A percentile compares a stretch with the other conserved stretches of the same genome.
Evolutionary conservation across 2,888 invertebrate genomes (phyloP).

Genomic region (Morpho achilles): DNA sequence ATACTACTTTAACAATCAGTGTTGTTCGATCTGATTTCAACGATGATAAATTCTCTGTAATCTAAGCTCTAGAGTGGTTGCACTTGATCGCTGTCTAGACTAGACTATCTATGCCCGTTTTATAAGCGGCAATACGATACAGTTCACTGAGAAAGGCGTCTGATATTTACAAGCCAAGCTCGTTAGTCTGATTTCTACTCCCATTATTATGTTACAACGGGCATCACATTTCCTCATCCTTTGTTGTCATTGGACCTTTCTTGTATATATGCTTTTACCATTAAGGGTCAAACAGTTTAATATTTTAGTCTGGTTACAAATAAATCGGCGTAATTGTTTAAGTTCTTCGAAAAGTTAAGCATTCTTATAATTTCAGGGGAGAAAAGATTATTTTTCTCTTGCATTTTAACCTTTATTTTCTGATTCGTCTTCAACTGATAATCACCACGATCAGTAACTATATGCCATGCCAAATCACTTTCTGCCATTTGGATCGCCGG

Average conservation of each 20-base stretch:
- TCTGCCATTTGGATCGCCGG: too few relatives aligned
- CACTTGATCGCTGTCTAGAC: conserved; percentile 55
- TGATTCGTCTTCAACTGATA: too few relatives aligned
- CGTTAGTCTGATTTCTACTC: conserved; percentile 44
- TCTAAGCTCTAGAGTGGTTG: conserved; percentile 46
- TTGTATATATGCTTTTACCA: too few relatives aligned
- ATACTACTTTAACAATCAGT: conserved; percentile 17
- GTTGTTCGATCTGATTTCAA: conserved; percentile 29
- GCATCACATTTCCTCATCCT: conserved; percentile 28
- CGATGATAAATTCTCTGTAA: conserved; percentile 47
- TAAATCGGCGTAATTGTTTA: too few relatives aligned
- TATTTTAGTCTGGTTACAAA: too few relatives aligned
- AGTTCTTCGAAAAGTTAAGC: too few relatives aligned
- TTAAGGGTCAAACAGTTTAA: too few relatives aligned
- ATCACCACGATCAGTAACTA: too few relatives aligned
- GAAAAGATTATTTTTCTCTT: too few relatives aligned
- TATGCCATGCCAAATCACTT: too few relatives aligned
- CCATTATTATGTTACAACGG: conserved; percentile 43
- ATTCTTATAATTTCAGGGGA: too few relatives aligned
- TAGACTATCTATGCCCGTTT: conserved; percentile 41
- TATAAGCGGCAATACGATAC: conserved; percentile 59
- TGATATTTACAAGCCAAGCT: conserved; percentile 41
- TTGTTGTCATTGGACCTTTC: conserved; percentile 1
- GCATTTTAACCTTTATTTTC: too few relatives aligned
- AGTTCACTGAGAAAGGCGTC: conserved; percentile 45